Percentiles rank a stretch among this genome's conserved stretches.
These are phyloP conservation scores for Gortyna flavago DNA, from an alignment of 2,888 invertebrate genomes.

Conservation along the genomic window DNA sequence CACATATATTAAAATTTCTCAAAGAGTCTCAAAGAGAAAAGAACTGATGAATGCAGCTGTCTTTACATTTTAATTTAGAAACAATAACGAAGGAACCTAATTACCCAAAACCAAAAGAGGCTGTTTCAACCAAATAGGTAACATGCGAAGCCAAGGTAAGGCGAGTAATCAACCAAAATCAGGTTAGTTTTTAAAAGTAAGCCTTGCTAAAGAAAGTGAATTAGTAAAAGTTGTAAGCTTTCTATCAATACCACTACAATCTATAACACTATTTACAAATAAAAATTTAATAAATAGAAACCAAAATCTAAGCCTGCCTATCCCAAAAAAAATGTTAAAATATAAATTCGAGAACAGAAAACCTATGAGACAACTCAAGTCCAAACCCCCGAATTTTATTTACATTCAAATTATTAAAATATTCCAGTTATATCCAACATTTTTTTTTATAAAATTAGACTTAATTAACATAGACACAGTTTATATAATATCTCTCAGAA, in stretches of 20 bases:
- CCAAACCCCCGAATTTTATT: conserved; percentile 18
- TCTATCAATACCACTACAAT: conserved; percentile 40
- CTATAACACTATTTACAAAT: conserved; percentile 40
- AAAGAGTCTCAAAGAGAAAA: neutral
- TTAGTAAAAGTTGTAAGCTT: conserved; percentile 57
- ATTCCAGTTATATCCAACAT: neutral
- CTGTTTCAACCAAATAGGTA: conserved; percentile 85
- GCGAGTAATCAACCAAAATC: conserved; percentile 30
- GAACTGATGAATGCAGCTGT: conserved; percentile 24
- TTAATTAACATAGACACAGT: conserved; percentile 30
- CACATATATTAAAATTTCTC: too few relatives aligned
- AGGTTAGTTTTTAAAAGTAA: conserved; percentile 54
- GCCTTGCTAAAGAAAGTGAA: conserved; percentile 49
- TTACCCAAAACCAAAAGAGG: conserved; percentile 88
- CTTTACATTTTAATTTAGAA: conserved; percentile 25
- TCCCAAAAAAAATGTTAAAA: conserved; percentile 3
- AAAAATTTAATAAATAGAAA: neutral
- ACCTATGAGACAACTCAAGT: conserved; percentile 13
- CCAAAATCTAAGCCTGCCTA: conserved; percentile 22
- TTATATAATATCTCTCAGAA: conserved; percentile 37
- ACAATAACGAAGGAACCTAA: conserved; percentile 45
- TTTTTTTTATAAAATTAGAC: neutral
- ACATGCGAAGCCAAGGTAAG: conserved; percentile 82
- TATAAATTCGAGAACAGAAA: conserved; percentile 10
- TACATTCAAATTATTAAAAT: conserved; percentile 12